These are phyloP conservation scores for Pseudococcus jackbeardsleyi DNA, from an alignment of 2,888 invertebrate species.

Conservation along the genomic window DNA sequence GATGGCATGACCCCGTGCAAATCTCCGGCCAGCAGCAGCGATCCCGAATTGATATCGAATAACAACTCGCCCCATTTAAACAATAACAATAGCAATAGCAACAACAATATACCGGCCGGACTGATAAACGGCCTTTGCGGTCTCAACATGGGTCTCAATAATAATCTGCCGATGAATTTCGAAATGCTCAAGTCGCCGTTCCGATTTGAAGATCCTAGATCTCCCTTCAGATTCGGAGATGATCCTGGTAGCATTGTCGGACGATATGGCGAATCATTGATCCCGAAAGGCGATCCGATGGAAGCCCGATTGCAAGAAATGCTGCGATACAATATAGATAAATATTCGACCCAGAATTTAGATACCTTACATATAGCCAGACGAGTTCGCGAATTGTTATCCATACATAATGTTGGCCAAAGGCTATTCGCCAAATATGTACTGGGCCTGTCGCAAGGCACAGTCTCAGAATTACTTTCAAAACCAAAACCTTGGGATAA, in stretches of 20 bases:
- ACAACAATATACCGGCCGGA: conserved; percentile 71
- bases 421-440: conserved; percentile 98
- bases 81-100: conserved; percentile 71
- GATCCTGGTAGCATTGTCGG: conserved; percentile 88
- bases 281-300: conserved; percentile 86
- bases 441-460: conserved; percentile 95
- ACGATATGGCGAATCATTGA: conserved; percentile 88
- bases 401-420: conserved; percentile 98
- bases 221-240: conserved; percentile 86
- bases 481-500: conserved; percentile 99
- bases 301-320: conserved; percentile 93
- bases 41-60: conserved; percentile 68
- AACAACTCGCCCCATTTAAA: conserved; percentile 69
- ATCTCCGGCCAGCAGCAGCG: conserved; percentile 68
- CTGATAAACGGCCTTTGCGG: conserved; percentile 70
- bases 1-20: conserved; percentile 66
- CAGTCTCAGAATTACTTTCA: conserved; percentile 96
- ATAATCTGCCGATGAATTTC: conserved; percentile 67
- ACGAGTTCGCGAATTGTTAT: conserved; percentile 91
- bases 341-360: conserved; percentile 91
- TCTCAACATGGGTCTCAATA: conserved; percentile 68
- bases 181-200: conserved; percentile 78
- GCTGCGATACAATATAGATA: conserved; percentile 95
- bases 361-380: conserved; percentile 96
- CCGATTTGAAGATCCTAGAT: conserved; percentile 85